These are phyloP conservation scores for Pocillopora verrucosa DNA, from an alignment of 64 coral and sea anemone species.

Conservation along the genomic window DNA sequence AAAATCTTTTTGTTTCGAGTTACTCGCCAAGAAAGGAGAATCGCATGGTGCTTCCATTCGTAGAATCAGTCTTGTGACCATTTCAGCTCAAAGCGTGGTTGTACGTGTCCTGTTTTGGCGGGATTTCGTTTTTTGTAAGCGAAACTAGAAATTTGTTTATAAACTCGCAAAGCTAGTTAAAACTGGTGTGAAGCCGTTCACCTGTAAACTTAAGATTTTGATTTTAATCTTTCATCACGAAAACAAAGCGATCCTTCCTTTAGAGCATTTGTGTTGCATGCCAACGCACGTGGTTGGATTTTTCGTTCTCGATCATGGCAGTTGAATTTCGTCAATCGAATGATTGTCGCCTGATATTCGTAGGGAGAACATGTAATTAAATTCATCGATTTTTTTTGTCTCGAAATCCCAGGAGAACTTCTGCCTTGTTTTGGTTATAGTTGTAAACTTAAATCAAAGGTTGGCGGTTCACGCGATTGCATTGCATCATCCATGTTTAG, in stretches of 20 bases:
- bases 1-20: not conserved
- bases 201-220: not conserved
- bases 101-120: not conserved
- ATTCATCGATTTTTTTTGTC: not conserved
- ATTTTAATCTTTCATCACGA: not conserved
- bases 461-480: not conserved
- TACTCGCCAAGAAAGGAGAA: not conserved
- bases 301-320: not conserved
- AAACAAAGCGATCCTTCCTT: not conserved
- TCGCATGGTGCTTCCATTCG: not conserved
- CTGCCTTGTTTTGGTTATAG: not conserved
- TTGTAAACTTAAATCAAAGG: not conserved
- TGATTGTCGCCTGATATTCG: not conserved
- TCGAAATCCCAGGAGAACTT: not conserved
- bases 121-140: constrained; percentile 33
- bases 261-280: not conserved
- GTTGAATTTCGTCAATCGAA: not conserved
- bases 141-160: not conserved
- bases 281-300: not conserved
- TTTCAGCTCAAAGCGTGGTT: constrained; percentile 14
- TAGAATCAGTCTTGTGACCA: not conserved
- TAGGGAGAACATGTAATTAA: not conserved
- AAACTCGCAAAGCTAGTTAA: not conserved
- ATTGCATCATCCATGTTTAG: not conserved
- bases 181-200: not conserved